These are phyloP conservation scores for Gila robusta DNA, from an alignment of 2,797 vertebrate genomes.

Conservation along the genomic window DNA sequence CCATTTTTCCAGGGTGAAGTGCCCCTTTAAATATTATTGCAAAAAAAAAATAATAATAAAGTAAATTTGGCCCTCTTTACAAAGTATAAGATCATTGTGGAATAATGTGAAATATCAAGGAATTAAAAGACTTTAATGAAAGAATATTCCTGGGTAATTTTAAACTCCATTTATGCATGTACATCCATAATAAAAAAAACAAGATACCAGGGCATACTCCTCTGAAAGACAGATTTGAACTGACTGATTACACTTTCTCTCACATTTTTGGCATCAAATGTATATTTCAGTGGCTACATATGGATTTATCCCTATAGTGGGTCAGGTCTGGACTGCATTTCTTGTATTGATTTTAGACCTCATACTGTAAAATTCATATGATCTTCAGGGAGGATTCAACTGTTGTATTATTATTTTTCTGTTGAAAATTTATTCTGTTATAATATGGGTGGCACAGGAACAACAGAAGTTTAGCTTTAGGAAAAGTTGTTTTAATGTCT, in stretches of 20 bases:
- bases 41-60: not conserved
- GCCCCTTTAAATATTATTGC: not conserved
- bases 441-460: constrained; percentile 22
- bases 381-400: not conserved
- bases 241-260: not conserved
- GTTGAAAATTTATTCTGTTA: not conserved
- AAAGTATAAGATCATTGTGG: not conserved
- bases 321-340: not conserved
- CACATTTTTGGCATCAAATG: not conserved
- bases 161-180: not conserved
- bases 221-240: not conserved
- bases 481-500: constrained; percentile 23
- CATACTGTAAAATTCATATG: not conserved
- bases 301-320: not conserved
- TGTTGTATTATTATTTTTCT: not conserved
- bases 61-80: not conserved
- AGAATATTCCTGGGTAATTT: not conserved
- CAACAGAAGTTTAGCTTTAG: not conserved
- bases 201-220: not conserved
- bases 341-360: not conserved
- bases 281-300: not conserved
- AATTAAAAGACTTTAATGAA: not conserved
- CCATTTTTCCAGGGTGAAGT: not conserved
- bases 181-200: not conserved
- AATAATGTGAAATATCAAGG: not conserved